Conservation (phyloP, 2,797 vertebrate genomes). For the Mycteria americana region DNA sequence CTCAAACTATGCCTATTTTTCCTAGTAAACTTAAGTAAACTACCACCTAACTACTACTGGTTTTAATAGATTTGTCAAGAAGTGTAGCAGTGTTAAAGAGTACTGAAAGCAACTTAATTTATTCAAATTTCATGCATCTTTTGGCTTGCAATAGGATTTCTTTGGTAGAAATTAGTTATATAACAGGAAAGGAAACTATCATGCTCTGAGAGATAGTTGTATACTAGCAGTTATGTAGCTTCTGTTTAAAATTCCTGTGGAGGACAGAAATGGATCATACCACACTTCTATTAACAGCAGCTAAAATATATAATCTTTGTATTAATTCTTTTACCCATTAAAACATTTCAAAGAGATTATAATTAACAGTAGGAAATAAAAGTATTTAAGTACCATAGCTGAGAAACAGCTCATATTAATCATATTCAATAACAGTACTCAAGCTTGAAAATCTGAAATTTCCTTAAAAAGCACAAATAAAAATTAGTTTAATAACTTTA, state of each 20-base stretch:
- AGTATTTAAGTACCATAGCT: constrained; percentile 21
- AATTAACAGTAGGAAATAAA: not conserved
- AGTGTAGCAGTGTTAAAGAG: not conserved
- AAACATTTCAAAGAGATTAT: not conserved
- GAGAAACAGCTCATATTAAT: not conserved
- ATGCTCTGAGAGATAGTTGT: not conserved
- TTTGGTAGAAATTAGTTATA: not conserved
- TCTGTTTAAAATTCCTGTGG: not conserved
- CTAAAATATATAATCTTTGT: not conserved
- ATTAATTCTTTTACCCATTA: not conserved
- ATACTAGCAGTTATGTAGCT: not conserved
- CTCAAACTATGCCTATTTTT: not conserved
- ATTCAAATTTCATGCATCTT: not conserved
- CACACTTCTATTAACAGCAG: not conserved
- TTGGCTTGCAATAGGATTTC: not conserved
- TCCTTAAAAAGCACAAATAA: not conserved
- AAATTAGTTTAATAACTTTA: not conserved
- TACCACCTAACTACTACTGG: not conserved
- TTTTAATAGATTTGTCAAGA: not conserved
- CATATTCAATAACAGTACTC: not conserved
- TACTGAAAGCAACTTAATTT: not conserved
- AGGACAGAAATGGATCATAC: not conserved
- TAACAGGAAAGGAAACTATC: not conserved
- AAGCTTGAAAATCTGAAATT: not conserved
- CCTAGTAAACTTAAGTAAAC: not conserved